phyloP scores from a whole-genome alignment of 2,888 invertebrate species.

The Agrypnus murinus region DNA sequence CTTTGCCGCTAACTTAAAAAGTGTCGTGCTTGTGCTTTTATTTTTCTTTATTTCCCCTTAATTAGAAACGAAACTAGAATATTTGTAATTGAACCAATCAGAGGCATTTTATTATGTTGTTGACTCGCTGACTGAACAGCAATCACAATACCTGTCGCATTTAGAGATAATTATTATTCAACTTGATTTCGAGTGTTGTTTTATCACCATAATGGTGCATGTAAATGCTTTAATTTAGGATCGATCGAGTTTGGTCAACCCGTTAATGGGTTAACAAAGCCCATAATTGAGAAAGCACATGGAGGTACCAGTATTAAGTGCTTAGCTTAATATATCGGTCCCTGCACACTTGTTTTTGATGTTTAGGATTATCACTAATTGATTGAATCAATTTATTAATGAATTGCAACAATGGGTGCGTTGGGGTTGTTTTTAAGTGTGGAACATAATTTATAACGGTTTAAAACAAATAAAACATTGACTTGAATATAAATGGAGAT shows the following conservation, averaged over 20 bases:
- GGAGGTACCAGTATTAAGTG: constrained; percentile 44
- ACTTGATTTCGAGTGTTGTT: constrained; percentile 34
- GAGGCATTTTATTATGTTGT: constrained; percentile 1
- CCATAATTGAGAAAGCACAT: constrained; percentile 40
- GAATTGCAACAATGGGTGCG: no score
- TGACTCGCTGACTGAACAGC: constrained; percentile 7
- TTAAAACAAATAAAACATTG: no score
- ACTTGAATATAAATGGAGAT: no score
- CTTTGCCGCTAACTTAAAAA: not conserved
- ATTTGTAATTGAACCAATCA: not conserved
- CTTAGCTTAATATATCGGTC: constrained; percentile 27
- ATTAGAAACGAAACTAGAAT: no score
- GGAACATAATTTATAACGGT: no score
- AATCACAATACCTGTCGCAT: constrained; percentile 36
- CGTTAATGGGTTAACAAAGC: constrained; percentile 44
- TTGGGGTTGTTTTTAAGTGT: no score
- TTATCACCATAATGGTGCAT: constrained; percentile 30
- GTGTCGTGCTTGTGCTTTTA: not conserved
- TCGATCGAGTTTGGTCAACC: constrained; percentile 38
- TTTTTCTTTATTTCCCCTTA: not conserved
- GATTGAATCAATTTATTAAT: no score
- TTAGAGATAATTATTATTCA: constrained; percentile 24
- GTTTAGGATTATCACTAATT: constrained; percentile 4
- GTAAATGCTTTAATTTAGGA: constrained; percentile 38
- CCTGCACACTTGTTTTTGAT: constrained; percentile 31